These are phyloP conservation scores for Drosophila kuntzei DNA, from an alignment of 2,888 invertebrate genomes.

Conservation along the genomic window DNA sequence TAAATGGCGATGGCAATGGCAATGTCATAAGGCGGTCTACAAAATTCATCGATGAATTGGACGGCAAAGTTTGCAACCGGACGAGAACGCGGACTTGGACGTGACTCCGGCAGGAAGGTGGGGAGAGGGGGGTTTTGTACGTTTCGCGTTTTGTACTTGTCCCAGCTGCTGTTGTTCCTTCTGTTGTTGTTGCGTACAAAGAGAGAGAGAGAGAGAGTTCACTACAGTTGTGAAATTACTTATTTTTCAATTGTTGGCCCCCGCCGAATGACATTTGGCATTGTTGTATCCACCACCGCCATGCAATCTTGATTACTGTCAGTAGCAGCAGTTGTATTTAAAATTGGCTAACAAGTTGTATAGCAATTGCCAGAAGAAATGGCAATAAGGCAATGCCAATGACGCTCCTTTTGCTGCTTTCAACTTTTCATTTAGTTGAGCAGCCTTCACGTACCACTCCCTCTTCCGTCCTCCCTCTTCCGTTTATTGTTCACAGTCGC, in stretches of 20 bases:
- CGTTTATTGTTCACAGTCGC: slow-evolving; percentile 29
- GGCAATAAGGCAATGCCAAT: slow-evolving; percentile 30
- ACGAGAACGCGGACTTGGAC: no score
- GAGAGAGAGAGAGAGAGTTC: slow-evolving; percentile 46
- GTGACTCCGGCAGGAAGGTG: slow-evolving; percentile 15
- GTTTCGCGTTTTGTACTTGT: slow-evolving; percentile 58
- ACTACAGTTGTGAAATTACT: slow-evolving; percentile 78
- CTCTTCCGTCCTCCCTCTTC: not conserved
- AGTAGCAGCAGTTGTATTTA: slow-evolving; percentile 79
- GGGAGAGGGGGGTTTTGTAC: no score
- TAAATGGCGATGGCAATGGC: slow-evolving; percentile 53
- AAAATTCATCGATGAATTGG: slow-evolving; percentile 80
- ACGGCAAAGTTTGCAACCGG: slow-evolving; percentile 73
- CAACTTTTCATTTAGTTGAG: slow-evolving; percentile 71
- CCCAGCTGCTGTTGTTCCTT: slow-evolving; percentile 56
- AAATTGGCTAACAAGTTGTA: slow-evolving; percentile 78
- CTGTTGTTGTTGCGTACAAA: slow-evolving; percentile 33
- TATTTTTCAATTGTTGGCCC: slow-evolving; percentile 78
- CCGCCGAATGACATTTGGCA: slow-evolving; percentile 71
- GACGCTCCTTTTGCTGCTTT: slow-evolving; percentile 44
- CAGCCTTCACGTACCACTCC: slow-evolving; percentile 13
- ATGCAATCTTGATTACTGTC: slow-evolving; percentile 82
- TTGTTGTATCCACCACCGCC: slow-evolving; percentile 70
- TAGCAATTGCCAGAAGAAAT: slow-evolving; percentile 57
- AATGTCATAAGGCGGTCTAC: slow-evolving; percentile 46